Percentiles rank a stretch among this genome's conserved stretches.
These are phyloP conservation scores for Crocodylus rhombifer DNA, from an alignment of 2,797 vertebrate genomes.

Conservation along the genomic window DNA sequence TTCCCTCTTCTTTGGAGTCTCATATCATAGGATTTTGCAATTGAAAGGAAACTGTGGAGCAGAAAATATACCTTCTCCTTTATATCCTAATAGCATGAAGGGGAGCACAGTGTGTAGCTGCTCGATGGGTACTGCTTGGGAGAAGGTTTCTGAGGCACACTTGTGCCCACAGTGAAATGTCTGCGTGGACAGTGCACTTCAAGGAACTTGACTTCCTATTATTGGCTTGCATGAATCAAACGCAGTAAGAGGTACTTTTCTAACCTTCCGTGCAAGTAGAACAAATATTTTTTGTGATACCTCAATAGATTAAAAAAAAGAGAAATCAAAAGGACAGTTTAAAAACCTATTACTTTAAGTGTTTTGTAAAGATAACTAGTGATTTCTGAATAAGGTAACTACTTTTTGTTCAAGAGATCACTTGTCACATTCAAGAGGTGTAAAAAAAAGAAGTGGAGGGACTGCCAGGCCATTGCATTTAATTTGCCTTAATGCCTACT, in stretches of 20 bases:
- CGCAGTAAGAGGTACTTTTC: not conserved
- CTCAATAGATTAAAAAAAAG: not conserved
- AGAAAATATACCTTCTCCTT: too few relatives aligned
- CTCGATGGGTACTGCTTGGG: too few relatives aligned
- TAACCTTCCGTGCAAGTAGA: not conserved
- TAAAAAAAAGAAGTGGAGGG: not conserved
- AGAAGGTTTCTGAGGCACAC: too few relatives aligned
- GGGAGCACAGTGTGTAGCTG: too few relatives aligned
- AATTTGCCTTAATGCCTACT: conserved; percentile 54
- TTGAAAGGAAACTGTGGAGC: too few relatives aligned
- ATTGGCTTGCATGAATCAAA: not conserved
- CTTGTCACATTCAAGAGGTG: conserved; percentile 12
- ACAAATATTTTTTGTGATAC: fast-evolving
- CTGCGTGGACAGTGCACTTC: too few relatives aligned
- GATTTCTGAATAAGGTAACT: not conserved
- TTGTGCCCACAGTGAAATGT: too few relatives aligned
- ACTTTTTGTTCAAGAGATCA: not conserved
- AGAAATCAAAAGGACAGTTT: not conserved
- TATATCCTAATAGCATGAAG: too few relatives aligned
- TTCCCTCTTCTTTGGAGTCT: too few relatives aligned
- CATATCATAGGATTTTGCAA: too few relatives aligned
- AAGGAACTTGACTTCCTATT: too few relatives aligned
- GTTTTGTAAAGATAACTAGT: not conserved
- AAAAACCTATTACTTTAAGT: not conserved
- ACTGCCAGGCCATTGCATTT: conserved; percentile 1